Base-by-base conservation (phyloP, 1,140 invertebrate species). In the Drosophila azteca region DNA sequence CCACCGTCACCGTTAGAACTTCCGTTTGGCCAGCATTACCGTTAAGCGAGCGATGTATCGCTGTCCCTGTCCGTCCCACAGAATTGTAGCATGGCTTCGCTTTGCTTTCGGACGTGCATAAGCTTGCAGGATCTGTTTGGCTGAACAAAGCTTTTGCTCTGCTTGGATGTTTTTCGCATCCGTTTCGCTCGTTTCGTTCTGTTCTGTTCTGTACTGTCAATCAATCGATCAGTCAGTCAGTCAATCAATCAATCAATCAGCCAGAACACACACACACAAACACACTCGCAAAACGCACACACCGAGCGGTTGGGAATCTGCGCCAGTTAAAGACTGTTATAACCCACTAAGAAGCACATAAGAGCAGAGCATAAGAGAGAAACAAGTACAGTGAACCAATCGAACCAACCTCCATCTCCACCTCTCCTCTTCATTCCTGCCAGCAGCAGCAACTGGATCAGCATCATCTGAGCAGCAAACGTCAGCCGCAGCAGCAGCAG, bases 391-490 rank as follows among this genome's bases (percentile, higher is more conserved):
- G 26, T 35, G 57, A 62, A 48, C n/a, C 49, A 62, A 31, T n/a
- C 22, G 54, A 13, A 68, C 24, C 55, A 59, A 61, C 70, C 70
- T 70, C 51, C 62, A 68, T 62, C 49, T 44, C 26, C 64, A 45
- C 60, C 48, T 67, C 72, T 50, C 54, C 69, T 49, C 53, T 51
- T 60, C 51, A 64, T 59, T 75, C 35, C 11, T 39, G 80, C 67
- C 79, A 84, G 79, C 75, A 84, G 79, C 83, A 84, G 82, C 73
- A 87, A 84, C 82, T 70, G 77, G 82, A 84, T 84, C 81, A 83
- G 76, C 79, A 76, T 44, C 72, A 71, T 71, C 76, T 71, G 62
- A 62, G 35, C 35, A 52, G 35, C 59, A 49, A 55, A 62, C 67
- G 71, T 29, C 68, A 64, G 60, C 69, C 64, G 43, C 70, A 61